These are phyloP conservation scores for Leptobrachium ailaonicum DNA, from an alignment of 2,113 vertebrate genomes.

Conservation along the genomic window DNA sequence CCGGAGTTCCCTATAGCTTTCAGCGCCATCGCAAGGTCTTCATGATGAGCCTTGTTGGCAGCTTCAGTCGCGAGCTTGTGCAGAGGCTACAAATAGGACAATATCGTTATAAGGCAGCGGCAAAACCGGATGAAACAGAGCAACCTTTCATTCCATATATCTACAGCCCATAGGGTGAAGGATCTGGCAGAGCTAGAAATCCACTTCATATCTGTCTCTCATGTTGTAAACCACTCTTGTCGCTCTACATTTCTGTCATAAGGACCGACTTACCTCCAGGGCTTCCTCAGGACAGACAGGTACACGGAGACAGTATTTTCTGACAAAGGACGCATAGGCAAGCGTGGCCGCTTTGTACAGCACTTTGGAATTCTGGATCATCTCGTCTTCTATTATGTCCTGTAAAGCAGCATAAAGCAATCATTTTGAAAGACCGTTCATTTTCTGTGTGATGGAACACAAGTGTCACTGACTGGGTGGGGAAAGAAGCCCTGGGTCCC, in stretches of 20 bases:
- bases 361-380: constrained; percentile 56
- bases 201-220: no score
- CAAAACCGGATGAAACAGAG: no score
- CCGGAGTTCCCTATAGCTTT: constrained; percentile 83
- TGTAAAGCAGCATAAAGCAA: constrained; percentile 47
- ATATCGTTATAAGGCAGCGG: background rate
- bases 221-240: no score
- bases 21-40: constrained; percentile 72
- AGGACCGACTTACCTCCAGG: constrained; percentile 72
- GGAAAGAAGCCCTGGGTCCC: no score
- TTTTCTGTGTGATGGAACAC: no score
- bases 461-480: no score
- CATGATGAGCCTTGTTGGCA: constrained; percentile 62
- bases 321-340: constrained; percentile 74
- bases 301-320: constrained; percentile 67
- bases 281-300: constrained; percentile 62
- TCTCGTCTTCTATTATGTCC: constrained; percentile 72
- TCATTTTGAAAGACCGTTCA: no score
- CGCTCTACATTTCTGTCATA: no score
- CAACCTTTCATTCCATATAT: no score
- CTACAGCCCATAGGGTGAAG: no score
- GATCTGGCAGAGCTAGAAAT: no score
- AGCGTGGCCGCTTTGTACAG: constrained; percentile 69
- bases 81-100: constrained; percentile 69
- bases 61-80: constrained; percentile 71